Evolutionary conservation across 2,113 vertebrate genomes (phyloP).

Genomic region (Turnix velox): DNA sequence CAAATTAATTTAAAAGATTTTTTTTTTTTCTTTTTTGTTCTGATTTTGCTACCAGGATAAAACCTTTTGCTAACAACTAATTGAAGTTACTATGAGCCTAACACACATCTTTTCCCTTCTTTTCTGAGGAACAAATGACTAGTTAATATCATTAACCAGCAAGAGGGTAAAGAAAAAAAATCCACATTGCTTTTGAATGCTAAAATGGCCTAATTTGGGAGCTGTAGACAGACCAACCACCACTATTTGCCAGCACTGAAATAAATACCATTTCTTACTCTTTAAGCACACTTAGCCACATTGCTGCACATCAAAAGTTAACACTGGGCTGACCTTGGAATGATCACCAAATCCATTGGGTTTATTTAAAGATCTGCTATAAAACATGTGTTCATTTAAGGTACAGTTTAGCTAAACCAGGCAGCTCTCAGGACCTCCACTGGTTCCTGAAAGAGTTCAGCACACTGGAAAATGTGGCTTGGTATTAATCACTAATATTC

Average conservation of each 20-base stretch:
- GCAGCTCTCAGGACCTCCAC: not conserved
- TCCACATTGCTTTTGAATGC: not conserved
- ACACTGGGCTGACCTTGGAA: conserved; percentile 7
- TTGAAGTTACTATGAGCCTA: conserved; percentile 73
- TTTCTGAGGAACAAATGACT: conserved; percentile 56
- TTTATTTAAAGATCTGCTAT: not conserved
- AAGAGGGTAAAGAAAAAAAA: conserved; percentile 13
- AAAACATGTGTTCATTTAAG: not conserved
- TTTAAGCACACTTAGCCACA: conserved; percentile 29
- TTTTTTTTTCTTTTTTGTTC: conserved; percentile 71
- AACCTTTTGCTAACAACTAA: conserved; percentile 78
- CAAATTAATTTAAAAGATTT: conserved; percentile 87
- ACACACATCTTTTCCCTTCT: conserved; percentile 55
- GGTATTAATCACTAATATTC: conserved; percentile 28
- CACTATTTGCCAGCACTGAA: conserved; percentile 48
- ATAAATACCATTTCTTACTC: conserved; percentile 17
- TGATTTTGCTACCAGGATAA: conserved; percentile 76
- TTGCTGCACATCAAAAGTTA: conserved; percentile 33
- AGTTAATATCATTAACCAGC: conserved; percentile 69
- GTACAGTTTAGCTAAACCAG: not conserved
- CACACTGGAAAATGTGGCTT: not conserved
- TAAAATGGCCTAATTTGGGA: conserved; percentile 42
- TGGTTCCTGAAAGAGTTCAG: conserved; percentile 5
- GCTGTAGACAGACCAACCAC: conserved; percentile 23
- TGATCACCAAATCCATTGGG: not conserved